phyloP scores from a whole-genome alignment of 1,140 invertebrate genomes.

The Latrodectus geometricus region DNA sequence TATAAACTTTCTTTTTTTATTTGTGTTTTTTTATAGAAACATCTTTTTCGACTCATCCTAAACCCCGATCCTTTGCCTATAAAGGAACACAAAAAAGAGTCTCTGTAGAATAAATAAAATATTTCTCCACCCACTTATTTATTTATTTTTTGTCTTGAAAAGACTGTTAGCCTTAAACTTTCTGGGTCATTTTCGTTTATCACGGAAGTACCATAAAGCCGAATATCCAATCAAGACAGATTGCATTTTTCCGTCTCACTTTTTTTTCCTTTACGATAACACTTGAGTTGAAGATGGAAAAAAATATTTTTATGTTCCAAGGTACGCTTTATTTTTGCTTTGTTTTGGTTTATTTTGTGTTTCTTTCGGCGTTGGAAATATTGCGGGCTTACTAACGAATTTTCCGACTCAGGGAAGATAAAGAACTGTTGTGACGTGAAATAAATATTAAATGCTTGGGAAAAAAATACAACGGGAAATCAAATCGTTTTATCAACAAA shows the following conservation, averaged over 20 bases:
- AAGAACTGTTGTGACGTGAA: no score
- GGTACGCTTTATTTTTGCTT: no score
- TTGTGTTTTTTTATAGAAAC: slow-evolving; percentile 23
- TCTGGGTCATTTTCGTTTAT: slow-evolving; percentile 56
- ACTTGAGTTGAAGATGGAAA: slow-evolving; percentile 48
- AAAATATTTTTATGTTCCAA: neutral
- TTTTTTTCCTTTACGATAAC: slow-evolving; percentile 26
- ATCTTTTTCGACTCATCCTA: slow-evolving; percentile 36
- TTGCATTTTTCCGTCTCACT: slow-evolving; percentile 19
- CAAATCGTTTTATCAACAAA: no score
- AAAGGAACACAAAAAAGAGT: slow-evolving; percentile 27
- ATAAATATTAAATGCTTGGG: no score
- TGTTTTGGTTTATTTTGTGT: no score
- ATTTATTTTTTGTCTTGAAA: slow-evolving; percentile 26
- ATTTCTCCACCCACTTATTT: slow-evolving; percentile 14
- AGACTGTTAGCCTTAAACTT: slow-evolving; percentile 48
- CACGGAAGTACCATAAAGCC: slow-evolving; percentile 49
- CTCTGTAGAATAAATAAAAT: slow-evolving; percentile 53
- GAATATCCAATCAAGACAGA: slow-evolving; percentile 59
- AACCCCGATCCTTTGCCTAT: slow-evolving; percentile 4
- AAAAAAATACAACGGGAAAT: no score
- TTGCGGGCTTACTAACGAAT: no score
- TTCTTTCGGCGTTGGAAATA: no score
- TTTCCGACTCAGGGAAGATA: no score
- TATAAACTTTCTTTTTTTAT: slow-evolving; percentile 13